Conservation (phyloP, 1,140 invertebrate species). For the Drosophila mayri region DNA sequence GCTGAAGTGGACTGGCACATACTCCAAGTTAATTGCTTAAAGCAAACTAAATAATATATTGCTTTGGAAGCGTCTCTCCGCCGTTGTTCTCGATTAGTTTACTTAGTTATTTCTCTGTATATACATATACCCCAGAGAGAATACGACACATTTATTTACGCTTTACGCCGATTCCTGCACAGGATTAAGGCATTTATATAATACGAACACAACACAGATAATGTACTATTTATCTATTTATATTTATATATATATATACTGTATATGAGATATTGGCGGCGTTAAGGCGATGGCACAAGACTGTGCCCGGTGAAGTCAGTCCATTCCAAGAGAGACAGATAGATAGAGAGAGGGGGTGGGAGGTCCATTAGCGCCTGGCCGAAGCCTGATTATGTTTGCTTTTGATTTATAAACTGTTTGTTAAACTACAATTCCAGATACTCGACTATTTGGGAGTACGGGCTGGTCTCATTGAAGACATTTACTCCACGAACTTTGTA, state of each 20-base stretch:
- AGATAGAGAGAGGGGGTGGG: slow-evolving; percentile 14
- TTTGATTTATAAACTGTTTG: slow-evolving; percentile 37
- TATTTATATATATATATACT: slow-evolving; percentile 55
- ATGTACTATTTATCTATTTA: slow-evolving; percentile 57
- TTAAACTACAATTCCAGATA: slow-evolving; percentile 77
- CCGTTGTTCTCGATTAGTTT: slow-evolving; percentile 6
- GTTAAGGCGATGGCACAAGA: slow-evolving; percentile 55
- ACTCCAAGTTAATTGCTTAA: slow-evolving; percentile 27
- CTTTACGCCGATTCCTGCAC: slow-evolving; percentile 32
- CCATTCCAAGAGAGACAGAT: slow-evolving; percentile 56
- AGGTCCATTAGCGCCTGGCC: slow-evolving; percentile 52
- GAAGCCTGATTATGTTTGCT: slow-evolving; percentile 75
- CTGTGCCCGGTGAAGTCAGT: slow-evolving; percentile 67
- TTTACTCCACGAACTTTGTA: slow-evolving; percentile 80
- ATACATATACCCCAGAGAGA: slow-evolving; percentile 8
- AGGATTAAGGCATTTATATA: slow-evolving; percentile 44
- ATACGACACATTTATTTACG: slow-evolving; percentile 23
- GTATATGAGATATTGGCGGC: slow-evolving; percentile 62
- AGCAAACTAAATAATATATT: slow-evolving; percentile 44
- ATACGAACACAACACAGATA: slow-evolving; percentile 62
- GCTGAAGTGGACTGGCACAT: slow-evolving; percentile 10
- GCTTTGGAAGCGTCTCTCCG: slow-evolving; percentile 3
- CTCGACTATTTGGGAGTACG: slow-evolving; percentile 75
- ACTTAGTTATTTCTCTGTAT: slow-evolving; percentile 23
- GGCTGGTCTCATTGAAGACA: slow-evolving; percentile 69